Percentiles rank a stretch among this genome's conserved stretches.
Evolutionary conservation across 2,888 invertebrate species (phyloP).

Genomic region (Tuberolachnus salignus): DNA sequence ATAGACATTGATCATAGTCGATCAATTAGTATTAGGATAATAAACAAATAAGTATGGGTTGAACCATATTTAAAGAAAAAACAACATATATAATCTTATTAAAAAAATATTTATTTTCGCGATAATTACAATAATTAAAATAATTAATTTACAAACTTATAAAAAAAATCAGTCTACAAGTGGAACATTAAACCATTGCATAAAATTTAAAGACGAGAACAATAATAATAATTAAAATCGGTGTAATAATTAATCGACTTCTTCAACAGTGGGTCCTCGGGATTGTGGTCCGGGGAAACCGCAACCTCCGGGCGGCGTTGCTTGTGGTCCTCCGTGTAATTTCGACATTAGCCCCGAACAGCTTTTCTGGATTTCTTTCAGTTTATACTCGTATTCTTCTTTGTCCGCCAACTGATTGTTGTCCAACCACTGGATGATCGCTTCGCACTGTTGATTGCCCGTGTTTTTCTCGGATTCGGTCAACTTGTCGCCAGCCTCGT

Average conservation of each 20-base stretch:
- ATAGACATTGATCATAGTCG: too few relatives aligned
- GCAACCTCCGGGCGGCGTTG: not conserved
- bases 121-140: too few relatives aligned
- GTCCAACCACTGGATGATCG: conserved; percentile 64
- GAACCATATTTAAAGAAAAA: too few relatives aligned
- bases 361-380: conserved; percentile 63
- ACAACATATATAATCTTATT: too few relatives aligned
- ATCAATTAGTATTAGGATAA: too few relatives aligned
- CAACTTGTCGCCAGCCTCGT: conserved; percentile 59
- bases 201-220: too few relatives aligned
- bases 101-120: too few relatives aligned
- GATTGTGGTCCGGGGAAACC: conserved; percentile 13
- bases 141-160: too few relatives aligned
- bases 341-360: conserved; percentile 64
- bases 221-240: not conserved
- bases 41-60: too few relatives aligned
- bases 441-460: conserved; percentile 61
- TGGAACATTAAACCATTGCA: too few relatives aligned
- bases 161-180: too few relatives aligned
- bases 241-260: conserved; percentile 50
- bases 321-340: conserved; percentile 59
- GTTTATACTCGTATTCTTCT: conserved; percentile 60
- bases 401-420: conserved; percentile 63
- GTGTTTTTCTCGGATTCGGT: conserved; percentile 62
- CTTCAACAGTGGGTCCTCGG: conserved; percentile 55